These are phyloP conservation scores for Metaphire vulgaris DNA, from an alignment of 1,140 invertebrate genomes.

Conservation along the genomic window DNA sequence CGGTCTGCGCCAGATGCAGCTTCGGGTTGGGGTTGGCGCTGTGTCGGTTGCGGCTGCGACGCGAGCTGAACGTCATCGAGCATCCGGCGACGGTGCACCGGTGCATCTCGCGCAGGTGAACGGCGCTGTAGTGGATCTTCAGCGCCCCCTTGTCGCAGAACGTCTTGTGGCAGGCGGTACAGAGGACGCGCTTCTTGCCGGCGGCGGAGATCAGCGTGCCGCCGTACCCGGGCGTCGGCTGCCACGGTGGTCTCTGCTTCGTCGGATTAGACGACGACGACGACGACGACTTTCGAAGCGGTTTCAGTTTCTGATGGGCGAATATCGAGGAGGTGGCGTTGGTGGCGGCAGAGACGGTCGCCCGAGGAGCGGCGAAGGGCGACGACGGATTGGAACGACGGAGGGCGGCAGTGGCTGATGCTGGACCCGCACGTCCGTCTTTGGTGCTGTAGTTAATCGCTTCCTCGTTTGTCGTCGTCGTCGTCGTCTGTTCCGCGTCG, in stretches of 20 bases:
- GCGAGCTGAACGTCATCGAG: slow-evolving; percentile 98
- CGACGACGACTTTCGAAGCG: slow-evolving; percentile 69
- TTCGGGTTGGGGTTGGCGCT: slow-evolving; percentile 98
- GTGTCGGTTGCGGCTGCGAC: slow-evolving; percentile 89
- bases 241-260: slow-evolving; percentile 87
- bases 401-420: background rate
- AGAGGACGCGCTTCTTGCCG: slow-evolving; percentile 81
- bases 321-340: slow-evolving; percentile 27
- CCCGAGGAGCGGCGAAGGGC: background rate
- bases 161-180: slow-evolving; percentile 95
- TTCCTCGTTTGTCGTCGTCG: no score
- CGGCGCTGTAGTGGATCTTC: slow-evolving; percentile 98
- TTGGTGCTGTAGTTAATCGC: slow-evolving; percentile 21
- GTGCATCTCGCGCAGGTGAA: slow-evolving; percentile 94
- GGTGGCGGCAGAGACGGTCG: slow-evolving; percentile 12
- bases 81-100: slow-evolving; percentile 97
- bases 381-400: background rate
- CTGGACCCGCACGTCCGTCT: slow-evolving; percentile 2
- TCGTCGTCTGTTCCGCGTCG: no score
- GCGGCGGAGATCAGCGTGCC: slow-evolving; percentile 47
- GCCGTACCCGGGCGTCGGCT: slow-evolving; percentile 58
- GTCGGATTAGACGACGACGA: no score
- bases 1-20: slow-evolving; percentile 80
- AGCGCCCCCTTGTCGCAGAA: slow-evolving; percentile 97
- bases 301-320: slow-evolving; percentile 52